Evolutionary conservation across 2,888 invertebrate genomes (phyloP), one percentile per base, ranked within the genome.

Genomic region (Oscheius onirici): DNA sequence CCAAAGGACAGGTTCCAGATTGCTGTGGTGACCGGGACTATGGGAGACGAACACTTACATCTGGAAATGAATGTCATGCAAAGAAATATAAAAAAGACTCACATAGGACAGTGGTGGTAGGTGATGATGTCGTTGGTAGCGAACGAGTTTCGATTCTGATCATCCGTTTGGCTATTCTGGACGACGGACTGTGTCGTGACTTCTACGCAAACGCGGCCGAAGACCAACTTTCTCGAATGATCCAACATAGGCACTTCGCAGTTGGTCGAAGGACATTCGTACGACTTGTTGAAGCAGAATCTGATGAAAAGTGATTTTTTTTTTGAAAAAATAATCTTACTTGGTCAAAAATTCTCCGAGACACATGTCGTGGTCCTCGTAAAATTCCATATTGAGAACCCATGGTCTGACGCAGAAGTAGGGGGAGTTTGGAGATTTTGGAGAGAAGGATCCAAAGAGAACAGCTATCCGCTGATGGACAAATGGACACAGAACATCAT

Each of bases 371-470:
- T 95, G 94, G 24, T 92, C 91, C 0, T 95, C 73, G 89, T 99
- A 99, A 90, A 95, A 93, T 86, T 94, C 93, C 95, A 99, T 97
- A 69, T 92, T 92, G 0, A 94, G 93, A 67, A 94, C 92, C 93
- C 94, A 79, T 0, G 95, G 95, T 86, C 93, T 93, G 0, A 95
- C 93, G 88, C 95, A 95, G 87, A 94, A 95, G 71, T 92, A 92
- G 0, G 94, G 94, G 2, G 93, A 92, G 85, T 94, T 93, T 2
- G 82, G 82, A 13, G 77, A 77, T 52, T 79, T 79, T 20, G 77
- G 75, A 8, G 82, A 82, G 60, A 78, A 80, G 3, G 80, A 82
- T 87, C 94, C 96, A 87, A 96, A 93, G 69, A 97, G 90, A 43
- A 97, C 93, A 5, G 94, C 92, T 60, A 97, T 90, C 58, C 92